A percentile compares a stretch with the other conserved stretches of the same genome.
These are phyloP conservation scores for Protobothrops flavoviridis DNA, from an alignment of 2,113 vertebrate species.

Conservation along the genomic window DNA sequence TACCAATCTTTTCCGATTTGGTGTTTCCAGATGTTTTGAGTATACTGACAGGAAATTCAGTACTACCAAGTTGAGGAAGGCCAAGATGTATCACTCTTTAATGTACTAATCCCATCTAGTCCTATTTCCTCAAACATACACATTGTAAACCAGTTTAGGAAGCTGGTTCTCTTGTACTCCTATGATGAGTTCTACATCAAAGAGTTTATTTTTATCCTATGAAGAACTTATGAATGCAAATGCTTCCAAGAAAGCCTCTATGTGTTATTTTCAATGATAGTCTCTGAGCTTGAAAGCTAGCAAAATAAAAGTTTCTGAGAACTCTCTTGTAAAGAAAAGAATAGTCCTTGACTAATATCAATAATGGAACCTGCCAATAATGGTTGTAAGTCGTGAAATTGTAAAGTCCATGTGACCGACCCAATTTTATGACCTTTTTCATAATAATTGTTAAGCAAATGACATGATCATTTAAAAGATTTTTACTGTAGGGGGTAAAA, in stretches of 20 bases:
- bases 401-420: background rate
- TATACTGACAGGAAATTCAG: background rate
- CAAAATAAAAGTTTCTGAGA: background rate
- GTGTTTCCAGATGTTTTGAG: background rate
- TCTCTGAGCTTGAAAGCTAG: background rate
- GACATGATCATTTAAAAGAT: background rate
- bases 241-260: background rate
- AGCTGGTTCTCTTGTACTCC: fast-evolving
- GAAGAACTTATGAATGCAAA: background rate
- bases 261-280: background rate
- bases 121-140: background rate
- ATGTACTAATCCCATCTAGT: background rate
- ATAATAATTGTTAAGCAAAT: background rate
- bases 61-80: background rate
- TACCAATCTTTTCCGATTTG: too few species aligned
- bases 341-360: background rate
- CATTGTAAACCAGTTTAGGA: fast-evolving
- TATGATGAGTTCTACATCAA: background rate
- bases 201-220: conserved; percentile 9
- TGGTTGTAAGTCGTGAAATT: background rate
- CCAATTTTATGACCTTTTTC: background rate
- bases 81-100: background rate
- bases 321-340: background rate
- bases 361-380: background rate
- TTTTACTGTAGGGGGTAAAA: background rate